Evolutionary conservation across 2,113 vertebrate species (phyloP).

Genomic region (Cyprinodon brontotheroides): DNA sequence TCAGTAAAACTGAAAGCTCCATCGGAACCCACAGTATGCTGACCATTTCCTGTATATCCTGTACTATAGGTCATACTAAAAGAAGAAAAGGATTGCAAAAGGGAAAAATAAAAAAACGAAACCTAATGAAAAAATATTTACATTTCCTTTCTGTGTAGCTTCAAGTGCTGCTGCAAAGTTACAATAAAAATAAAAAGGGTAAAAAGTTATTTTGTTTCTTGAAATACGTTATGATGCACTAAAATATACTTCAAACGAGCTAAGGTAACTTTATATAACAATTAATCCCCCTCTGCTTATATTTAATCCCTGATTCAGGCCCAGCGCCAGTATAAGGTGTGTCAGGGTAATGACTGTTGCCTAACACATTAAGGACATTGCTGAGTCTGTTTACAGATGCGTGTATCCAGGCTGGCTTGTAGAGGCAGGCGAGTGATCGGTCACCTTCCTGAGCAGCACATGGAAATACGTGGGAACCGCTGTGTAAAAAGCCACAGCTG

Average conservation of each 20-base stretch:
- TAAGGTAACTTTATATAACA: slow-evolving; percentile 35
- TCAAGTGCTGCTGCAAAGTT: background rate
- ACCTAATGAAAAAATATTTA: background rate
- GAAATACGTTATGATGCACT: slow-evolving; percentile 31
- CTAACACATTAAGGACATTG: slow-evolving; percentile 43
- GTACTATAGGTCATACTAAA: background rate
- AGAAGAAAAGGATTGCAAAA: background rate
- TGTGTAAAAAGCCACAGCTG: slow-evolving; percentile 68
- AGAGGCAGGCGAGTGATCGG: slow-evolving; percentile 25
- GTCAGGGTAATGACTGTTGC: slow-evolving; percentile 49
- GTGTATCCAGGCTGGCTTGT: slow-evolving; percentile 9
- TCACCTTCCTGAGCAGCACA: slow-evolving; percentile 31
- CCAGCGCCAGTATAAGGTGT: slow-evolving; percentile 50
- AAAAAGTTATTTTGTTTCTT: background rate
- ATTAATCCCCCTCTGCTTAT: slow-evolving; percentile 48
- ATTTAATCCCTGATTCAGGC: slow-evolving; percentile 24
- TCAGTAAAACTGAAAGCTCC: too few relatives aligned
- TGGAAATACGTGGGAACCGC: slow-evolving; percentile 56
- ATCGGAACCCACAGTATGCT: too few relatives aligned
- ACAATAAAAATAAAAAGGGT: background rate
- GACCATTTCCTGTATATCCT: too few relatives aligned
- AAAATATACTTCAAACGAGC: slow-evolving; percentile 14
- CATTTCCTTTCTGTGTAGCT: background rate
- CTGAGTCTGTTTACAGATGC: slow-evolving; percentile 42
- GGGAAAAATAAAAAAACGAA: background rate